Evolutionary conservation across 2,888 invertebrate species (phyloP).

Genomic region (Cosmorhoe ocellata): DNA sequence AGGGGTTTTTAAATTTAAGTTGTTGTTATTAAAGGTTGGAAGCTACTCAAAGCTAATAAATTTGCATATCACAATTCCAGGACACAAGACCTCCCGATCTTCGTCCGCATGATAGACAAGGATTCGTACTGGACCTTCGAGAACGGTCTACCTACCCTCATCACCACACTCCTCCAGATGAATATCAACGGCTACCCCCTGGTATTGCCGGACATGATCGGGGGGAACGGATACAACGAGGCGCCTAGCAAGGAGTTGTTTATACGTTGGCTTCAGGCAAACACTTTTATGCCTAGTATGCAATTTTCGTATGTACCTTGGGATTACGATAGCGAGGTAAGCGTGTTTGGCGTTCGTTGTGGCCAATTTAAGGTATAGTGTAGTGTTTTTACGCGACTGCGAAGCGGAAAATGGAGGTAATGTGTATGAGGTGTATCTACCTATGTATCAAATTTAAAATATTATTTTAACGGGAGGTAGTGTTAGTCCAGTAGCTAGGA

Average conservation of each 20-base stretch:
- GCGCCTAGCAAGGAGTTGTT: constrained; percentile 83
- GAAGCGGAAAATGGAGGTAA: too few relatives aligned
- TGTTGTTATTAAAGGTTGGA: too few relatives aligned
- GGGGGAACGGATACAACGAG: constrained; percentile 82
- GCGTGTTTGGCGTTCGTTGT: too few relatives aligned
- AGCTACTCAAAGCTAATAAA: too few relatives aligned
- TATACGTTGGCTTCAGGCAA: constrained; percentile 89
- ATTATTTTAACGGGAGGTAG: too few relatives aligned
- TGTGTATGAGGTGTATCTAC: too few relatives aligned
- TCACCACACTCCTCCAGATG: constrained; percentile 86
- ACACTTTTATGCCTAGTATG: constrained; percentile 88
- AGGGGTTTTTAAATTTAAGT: too few relatives aligned
- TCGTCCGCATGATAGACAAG: constrained; percentile 90
- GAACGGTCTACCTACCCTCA: constrained; percentile 87
- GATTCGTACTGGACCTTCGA: constrained; percentile 85
- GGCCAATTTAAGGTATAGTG: too few relatives aligned
- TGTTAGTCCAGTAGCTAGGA: too few relatives aligned
- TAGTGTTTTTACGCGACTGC: too few relatives aligned
- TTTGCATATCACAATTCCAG: constrained; percentile 42
- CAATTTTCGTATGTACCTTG: constrained; percentile 92
- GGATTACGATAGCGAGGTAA: constrained; percentile 85
- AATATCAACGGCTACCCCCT: constrained; percentile 85
- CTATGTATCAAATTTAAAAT: too few relatives aligned
- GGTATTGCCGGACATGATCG: constrained; percentile 91
- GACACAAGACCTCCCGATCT: constrained; percentile 86